Base-by-base conservation (phyloP, 2,888 invertebrate species). In the Cataglyphis albicans region DNA sequence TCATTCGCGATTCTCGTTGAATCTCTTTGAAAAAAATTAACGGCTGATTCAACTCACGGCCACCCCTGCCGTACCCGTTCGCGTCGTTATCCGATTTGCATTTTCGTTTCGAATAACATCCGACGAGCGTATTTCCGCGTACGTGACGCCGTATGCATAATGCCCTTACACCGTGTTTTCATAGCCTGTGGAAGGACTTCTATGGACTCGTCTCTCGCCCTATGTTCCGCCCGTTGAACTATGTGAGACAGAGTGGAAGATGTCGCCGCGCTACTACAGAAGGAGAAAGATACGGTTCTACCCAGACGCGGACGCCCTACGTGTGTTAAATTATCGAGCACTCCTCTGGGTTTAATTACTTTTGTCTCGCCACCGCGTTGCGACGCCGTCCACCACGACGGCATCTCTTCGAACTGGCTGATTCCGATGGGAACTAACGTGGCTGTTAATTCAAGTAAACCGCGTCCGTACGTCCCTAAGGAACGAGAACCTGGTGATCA, bases 321-420 rank as follows among this genome's bases (percentile, higher is more conserved):
- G 89, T 90, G 87, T 90, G 91, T 85, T 89, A 90, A 91, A 91
- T 91, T 92, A 92, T 91, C 89, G 89, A 91, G 88, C 88, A 88
- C 84, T 91, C 91, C 92, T 91, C 61, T 84, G 87, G 86, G 91
- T 84, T 90, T 92, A 92, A 91, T 91, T 91, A 91, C 89, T 91
- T 88, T 85, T 85, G 88, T 88, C 88, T 80, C 84, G 84, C 82
- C 87, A 68, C 84, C 82, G 84, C 84, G 85, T 84, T 86, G 85
- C 81, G 85, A 89, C 88, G 67, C 82, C 88, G 86, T 41, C 75
- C 52, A 64, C 48, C 64, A 12, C 68, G 41, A 29, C 15, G 25
- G n/a, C 44, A 15, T 89, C 86, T 86, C 72, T 67, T 41, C 57
- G 21, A 63, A 55, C 38, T 7, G 55, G 12, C 44, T 18, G 83